A percentile compares a stretch with the other conserved stretches of the same genome.
These are phyloP conservation scores for Miopithecus talapoin DNA, from an alignment of 2,797 vertebrate genomes.

Conservation along the genomic window DNA sequence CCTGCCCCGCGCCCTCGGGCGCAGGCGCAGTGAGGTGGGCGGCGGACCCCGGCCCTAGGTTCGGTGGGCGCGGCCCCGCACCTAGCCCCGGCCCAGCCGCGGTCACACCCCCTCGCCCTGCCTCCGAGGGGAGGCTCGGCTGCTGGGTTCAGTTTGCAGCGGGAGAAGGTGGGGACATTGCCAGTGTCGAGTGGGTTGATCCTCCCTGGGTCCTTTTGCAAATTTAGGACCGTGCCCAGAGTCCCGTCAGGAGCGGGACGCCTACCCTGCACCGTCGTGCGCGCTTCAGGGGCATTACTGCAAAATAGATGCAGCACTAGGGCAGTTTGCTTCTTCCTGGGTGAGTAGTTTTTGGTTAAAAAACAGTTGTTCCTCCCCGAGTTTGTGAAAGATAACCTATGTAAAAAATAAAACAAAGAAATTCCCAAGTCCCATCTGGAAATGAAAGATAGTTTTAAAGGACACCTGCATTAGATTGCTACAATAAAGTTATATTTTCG, in stretches of 20 bases:
- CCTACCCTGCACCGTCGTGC: slow-evolving; percentile 63
- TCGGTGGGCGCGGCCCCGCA: neutral
- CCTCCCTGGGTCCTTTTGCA: slow-evolving; percentile 68
- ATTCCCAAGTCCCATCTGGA: neutral
- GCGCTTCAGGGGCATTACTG: neutral
- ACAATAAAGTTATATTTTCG: neutral
- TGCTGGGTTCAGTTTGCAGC: neutral
- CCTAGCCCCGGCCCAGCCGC: neutral
- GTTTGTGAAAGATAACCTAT: neutral
- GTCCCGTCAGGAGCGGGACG: slow-evolving; percentile 61
- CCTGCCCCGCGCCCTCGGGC: slow-evolving; percentile 10
- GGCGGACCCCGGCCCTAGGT: fast-evolving
- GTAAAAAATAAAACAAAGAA: neutral
- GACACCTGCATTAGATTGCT: neutral
- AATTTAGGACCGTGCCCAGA: slow-evolving; percentile 47
- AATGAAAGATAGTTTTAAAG: neutral
- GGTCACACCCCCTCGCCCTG: neutral
- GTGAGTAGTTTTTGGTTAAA: neutral
- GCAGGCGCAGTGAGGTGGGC: neutral
- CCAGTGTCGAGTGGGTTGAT: neutral
- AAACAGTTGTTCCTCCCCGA: neutral
- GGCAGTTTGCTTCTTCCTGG: neutral
- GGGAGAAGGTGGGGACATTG: neutral
- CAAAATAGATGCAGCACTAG: neutral
- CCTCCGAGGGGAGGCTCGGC: fast-evolving